Base-by-base conservation (phyloP, 92 coral and sea anemone species). In the Porites rus region DNA sequence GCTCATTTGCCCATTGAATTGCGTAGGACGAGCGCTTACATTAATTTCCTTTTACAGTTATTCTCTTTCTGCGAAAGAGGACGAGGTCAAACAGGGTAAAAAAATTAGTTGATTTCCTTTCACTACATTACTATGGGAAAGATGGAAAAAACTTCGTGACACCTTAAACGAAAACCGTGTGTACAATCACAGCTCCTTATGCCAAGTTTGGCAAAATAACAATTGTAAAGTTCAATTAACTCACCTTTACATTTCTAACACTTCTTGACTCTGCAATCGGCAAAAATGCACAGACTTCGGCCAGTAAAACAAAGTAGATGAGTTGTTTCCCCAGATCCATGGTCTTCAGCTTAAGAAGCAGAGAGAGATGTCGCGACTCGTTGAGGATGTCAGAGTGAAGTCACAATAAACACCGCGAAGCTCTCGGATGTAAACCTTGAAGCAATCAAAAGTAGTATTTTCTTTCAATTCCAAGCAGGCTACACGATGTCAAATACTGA, bases 401-500 rank as follows among this genome's bases (percentile, higher is more conserved):
- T 81, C 69, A 81, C 68, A 20, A 74, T 74, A 10, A 53, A 53
- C 78, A 53, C 64, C 46, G 21, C 11, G 43, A 16, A 74, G 54
- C 78, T 38, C 64, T 9, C 65, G 22, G 64, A 74, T 25, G 78
- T 52, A 46, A 46, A 51, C 84, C 21, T n/a, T 70, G 85, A 58
- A 81, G 63, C 50, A 43, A 70, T 28, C 76, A 68, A 69, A 60
- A 31, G 60, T 52, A 10, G 46, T 17, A 53, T 58, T 51, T 80
- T 80, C 78, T 74, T 52, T 74, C 78, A 74, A 53, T 52, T 21
- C 18, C 16, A 25, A 74, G 46, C 46, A 4, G 78, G 63, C 64
- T 52, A 53, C 31, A 28, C 20, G 62, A 10, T 80, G 86, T 81
- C 86, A 69, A 81, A 70, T 38, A 71, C 77, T 81, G 77, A 81